A percentile compares a stretch with the other conserved stretches of the same genome.
phyloP scores from a whole-genome alignment of 1,140 invertebrate species.

The Venustaconcha ellipsiformis region DNA sequence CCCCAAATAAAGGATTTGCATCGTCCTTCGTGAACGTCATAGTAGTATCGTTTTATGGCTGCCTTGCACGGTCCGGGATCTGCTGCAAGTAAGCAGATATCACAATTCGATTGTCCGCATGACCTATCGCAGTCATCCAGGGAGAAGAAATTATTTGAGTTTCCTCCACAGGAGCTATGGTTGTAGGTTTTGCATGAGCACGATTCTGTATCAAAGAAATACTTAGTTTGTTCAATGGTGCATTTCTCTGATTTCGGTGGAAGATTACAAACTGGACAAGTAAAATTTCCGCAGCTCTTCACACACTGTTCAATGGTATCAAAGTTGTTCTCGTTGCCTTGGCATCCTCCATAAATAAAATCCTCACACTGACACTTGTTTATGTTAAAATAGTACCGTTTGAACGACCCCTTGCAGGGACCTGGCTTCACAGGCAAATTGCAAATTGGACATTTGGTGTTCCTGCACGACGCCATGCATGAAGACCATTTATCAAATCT shows the following conservation, averaged over 20 bases:
- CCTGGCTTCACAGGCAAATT: conserved; percentile 48
- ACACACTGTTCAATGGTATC: conserved; percentile 47
- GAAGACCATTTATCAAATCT: conserved; percentile 45
- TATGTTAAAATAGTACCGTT: conserved; percentile 66
- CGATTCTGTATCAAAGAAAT: conserved; percentile 62
- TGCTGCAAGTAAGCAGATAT: conserved; percentile 45
- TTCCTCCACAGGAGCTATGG: conserved; percentile 8
- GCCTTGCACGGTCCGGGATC: conserved; percentile 74
- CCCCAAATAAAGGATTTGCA: conserved; percentile 64
- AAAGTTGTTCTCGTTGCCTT: conserved; percentile 69
- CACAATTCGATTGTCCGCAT: conserved; percentile 18
- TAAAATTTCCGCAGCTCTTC: conserved; percentile 26
- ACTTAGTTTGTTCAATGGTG: conserved; percentile 65
- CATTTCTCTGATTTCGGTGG: conserved; percentile 58
- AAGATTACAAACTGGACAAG: conserved; percentile 26
- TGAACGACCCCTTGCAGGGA: conserved; percentile 52
- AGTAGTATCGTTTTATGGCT: conserved; percentile 74
- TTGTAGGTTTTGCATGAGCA: conserved; percentile 53
- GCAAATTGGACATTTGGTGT: conserved; percentile 27
- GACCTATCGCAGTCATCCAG: conserved; percentile 12
- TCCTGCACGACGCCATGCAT: conserved; percentile 52
- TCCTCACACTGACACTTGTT: conserved; percentile 61
- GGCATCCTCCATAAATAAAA: conserved; percentile 68
- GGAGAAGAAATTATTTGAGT: conserved; percentile 15
- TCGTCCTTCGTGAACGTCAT: conserved; percentile 67